phyloP scores from a whole-genome alignment of 1,140 invertebrate genomes.

The Copidosoma floridanum region DNA sequence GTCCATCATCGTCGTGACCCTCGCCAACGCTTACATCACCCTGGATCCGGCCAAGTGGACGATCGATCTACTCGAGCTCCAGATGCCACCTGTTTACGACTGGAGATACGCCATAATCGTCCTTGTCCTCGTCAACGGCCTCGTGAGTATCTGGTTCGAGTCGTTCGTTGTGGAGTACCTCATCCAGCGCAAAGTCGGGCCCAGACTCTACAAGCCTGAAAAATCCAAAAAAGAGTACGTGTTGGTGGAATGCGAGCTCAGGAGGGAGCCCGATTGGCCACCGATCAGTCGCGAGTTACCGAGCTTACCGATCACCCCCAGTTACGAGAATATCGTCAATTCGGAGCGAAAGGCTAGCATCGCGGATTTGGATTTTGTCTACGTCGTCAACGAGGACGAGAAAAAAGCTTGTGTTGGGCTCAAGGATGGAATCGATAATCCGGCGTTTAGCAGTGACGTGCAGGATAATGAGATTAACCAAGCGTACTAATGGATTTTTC shows the following conservation, averaged over 20 bases:
- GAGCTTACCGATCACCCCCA: constrained; percentile 33
- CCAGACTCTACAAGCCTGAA: constrained; percentile 58
- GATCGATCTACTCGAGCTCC: constrained; percentile 62
- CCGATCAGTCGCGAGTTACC: constrained; percentile 31
- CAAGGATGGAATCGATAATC: constrained; percentile 34
- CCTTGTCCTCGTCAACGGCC: constrained; percentile 63
- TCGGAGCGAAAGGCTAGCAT: constrained; percentile 11
- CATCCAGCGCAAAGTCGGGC: constrained; percentile 58
- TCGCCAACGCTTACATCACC: constrained; percentile 68
- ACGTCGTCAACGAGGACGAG: constrained; percentile 18
- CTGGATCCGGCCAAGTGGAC: constrained; percentile 68
- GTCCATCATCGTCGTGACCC: constrained; percentile 65
- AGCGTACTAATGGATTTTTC: neutral
- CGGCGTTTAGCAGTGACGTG: constrained; percentile 22
- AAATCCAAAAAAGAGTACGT: constrained; percentile 61
- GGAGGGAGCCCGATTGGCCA: constrained; percentile 43
- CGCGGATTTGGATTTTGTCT: neutral
- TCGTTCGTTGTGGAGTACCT: constrained; percentile 63
- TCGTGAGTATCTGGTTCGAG: constrained; percentile 64
- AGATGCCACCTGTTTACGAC: constrained; percentile 64
- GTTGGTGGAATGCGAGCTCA: constrained; percentile 50
- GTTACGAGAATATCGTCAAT: constrained; percentile 36
- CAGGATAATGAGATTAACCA: neutral
- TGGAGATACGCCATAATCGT: constrained; percentile 65
- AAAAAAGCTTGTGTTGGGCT: neutral